Evolutionary conservation across 2,797 vertebrate genomes (phyloP), one percentile per base, ranked within the genome.

Genomic region (Salarias fasciatus): DNA sequence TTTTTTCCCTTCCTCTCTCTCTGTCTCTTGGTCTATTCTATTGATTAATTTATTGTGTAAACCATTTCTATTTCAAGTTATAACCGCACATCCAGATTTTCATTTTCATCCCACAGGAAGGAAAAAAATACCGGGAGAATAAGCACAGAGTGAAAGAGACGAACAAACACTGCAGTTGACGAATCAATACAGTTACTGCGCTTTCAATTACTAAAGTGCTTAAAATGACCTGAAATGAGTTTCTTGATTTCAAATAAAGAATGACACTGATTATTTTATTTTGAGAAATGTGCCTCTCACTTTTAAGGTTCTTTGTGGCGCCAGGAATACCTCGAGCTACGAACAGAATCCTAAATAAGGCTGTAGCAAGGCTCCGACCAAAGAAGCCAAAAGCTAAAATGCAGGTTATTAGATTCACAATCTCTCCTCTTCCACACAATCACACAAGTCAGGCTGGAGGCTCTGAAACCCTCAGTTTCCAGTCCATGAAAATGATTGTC

Each of bases 391-490:
- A 68, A 50, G 10, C 46, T 51, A 44, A 48, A 72, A 49, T 67
- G 40, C 28, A 54, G 58, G 9, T 58, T 12, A 49, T 62, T 50
- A 54, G 28, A 69, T 40, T 67, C 33, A 9, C 35, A 4, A 0
- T 53, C 36, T 58, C n/a, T 48, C 14, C n/a, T 33, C 62, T 60
- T 33, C 8, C 5, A 7, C 47, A 45, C 28, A 30, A 35, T 8
- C 44, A 55, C 57, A 55, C 54, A 40, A 51, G 43, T 70, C 53
- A 63, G 69, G 68, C 42, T 57, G 36, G 18, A 37, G 40, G 33
- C 50, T 71, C 62, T 59, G 45, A 68, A 46, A 31, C 60, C 60
- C 14, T 60, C n/a, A 56, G 31, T 70, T 69, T 68, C 46, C 69
- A 57, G 49, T 66, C 37, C 47, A 58, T 72, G 49, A 30, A 63